Percentiles rank a stretch among this genome's conserved stretches.
Conservation (phyloP, 2,797 vertebrate species). For the Rhynchonycteris naso region DNA sequence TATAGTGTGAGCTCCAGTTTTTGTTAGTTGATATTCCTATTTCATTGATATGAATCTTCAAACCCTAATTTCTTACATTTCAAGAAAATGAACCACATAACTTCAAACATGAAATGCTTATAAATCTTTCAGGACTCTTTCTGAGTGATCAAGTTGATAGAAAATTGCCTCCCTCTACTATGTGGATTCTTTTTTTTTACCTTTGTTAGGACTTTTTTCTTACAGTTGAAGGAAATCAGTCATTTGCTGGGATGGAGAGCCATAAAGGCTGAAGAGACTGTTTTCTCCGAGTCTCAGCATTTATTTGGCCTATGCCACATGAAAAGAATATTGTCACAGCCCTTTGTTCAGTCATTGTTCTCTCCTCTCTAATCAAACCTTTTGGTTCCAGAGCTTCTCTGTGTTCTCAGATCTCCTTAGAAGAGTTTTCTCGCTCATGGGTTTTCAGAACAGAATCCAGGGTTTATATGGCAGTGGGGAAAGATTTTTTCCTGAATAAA, state of each 20-base stretch:
- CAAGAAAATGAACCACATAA: not conserved
- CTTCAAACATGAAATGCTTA: not conserved
- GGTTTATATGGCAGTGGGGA: constrained; percentile 4
- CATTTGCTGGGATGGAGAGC: not conserved
- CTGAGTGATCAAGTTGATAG: not conserved
- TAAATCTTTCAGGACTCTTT: constrained; percentile 14
- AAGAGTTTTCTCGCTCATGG: constrained; percentile 1
- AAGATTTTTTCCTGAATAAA: constrained; percentile 38
- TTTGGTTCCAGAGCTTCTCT: not conserved
- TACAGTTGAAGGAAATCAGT: not conserved
- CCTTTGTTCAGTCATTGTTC: not conserved
- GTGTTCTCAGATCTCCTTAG: not conserved
- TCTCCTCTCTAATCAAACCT: not conserved
- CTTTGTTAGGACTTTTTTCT: not conserved
- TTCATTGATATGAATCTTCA: not conserved
- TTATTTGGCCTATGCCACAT: not conserved
- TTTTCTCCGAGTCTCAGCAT: not conserved
- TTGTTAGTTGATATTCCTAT: constrained; percentile 2
- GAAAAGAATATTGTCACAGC: not conserved
- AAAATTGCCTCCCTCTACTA: not conserved
- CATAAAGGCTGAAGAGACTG: not conserved
- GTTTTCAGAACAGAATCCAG: constrained; percentile 36
- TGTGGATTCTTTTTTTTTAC: constrained; percentile 6
- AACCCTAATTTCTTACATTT: constrained; percentile 26
- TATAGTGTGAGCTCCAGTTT: not conserved